Evolutionary conservation across 2,113 vertebrate species (phyloP).

Genomic region (Centropus bengalensis): DNA sequence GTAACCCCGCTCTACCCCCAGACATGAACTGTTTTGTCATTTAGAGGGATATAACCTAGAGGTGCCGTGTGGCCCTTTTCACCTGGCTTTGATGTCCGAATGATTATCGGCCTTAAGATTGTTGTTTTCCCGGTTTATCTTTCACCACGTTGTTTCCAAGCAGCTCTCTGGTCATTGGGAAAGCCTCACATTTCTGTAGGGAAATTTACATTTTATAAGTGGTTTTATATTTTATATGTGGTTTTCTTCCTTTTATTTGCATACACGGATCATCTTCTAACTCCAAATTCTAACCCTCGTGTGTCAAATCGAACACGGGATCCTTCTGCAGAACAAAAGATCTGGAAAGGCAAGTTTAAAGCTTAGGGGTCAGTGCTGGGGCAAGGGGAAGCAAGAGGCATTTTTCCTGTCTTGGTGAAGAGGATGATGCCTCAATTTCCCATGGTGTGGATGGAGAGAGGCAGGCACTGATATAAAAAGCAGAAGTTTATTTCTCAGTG

Average conservation of each 20-base stretch:
- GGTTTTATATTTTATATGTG: background rate
- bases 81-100: constrained; percentile 54
- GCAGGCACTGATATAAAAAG: constrained; percentile 54
- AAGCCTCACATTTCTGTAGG: background rate
- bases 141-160: background rate
- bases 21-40: constrained; percentile 14
- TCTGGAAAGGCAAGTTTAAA: background rate
- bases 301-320: background rate
- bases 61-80: constrained; percentile 33
- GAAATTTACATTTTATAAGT: background rate
- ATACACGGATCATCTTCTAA: background rate
- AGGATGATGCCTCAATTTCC: constrained; percentile 25
- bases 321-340: background rate
- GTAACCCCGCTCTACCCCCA: constrained; percentile 46
- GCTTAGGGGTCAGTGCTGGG: background rate
- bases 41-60: background rate
- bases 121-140: constrained; percentile 29
- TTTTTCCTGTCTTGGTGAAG: constrained; percentile 19
- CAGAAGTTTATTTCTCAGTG: constrained; percentile 74
- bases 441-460: constrained; percentile 43
- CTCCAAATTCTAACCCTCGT: background rate
- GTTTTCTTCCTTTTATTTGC: background rate
- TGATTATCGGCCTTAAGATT: background rate
- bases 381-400: constrained; percentile 23
- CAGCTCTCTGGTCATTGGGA: background rate